phyloP scores from a whole-genome alignment of 1,140 invertebrate species.

The Lamellibrachia luymesi region DNA sequence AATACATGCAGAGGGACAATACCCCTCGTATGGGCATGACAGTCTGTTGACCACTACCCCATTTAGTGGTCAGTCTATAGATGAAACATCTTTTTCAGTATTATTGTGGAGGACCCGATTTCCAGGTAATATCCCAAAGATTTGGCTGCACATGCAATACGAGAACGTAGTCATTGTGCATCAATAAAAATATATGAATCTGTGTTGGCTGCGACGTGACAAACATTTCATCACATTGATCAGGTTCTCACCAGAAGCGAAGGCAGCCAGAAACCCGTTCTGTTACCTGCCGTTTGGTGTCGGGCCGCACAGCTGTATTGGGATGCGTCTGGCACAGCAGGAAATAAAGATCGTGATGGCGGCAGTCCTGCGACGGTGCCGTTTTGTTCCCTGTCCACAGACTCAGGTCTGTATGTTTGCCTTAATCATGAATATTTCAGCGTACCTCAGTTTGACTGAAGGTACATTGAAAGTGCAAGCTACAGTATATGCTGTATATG shows the following conservation, averaged over 20 bases:
- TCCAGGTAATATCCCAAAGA: background rate
- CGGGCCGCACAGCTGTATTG: slow-evolving; percentile 63
- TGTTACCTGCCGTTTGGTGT: slow-evolving; percentile 61
- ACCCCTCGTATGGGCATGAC: too few relatives aligned
- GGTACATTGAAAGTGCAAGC: too few relatives aligned
- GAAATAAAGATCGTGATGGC: slow-evolving; percentile 67
- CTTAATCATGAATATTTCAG: background rate
- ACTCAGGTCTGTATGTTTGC: background rate
- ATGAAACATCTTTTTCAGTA: background rate
- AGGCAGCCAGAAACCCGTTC: slow-evolving; percentile 38
- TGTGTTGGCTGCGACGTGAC: background rate
- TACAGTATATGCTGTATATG: background rate
- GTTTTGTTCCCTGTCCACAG: slow-evolving; percentile 36
- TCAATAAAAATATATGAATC: background rate
- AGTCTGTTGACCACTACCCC: too few relatives aligned
- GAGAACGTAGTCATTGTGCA: background rate
- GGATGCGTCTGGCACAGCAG: slow-evolving; percentile 67
- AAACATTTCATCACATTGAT: background rate
- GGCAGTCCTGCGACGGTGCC: slow-evolving; percentile 37
- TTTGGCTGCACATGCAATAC: too few relatives aligned
- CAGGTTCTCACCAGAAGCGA: slow-evolving; percentile 35
- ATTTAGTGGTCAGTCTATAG: too few relatives aligned
- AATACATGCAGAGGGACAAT: too few relatives aligned
- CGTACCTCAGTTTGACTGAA: too few relatives aligned
- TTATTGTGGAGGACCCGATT: background rate